Percentiles rank a stretch among this genome's conserved stretches.
These are phyloP conservation scores for Takifugu rubripes DNA, from an alignment of 2,797 vertebrate species.

Conservation along the genomic window DNA sequence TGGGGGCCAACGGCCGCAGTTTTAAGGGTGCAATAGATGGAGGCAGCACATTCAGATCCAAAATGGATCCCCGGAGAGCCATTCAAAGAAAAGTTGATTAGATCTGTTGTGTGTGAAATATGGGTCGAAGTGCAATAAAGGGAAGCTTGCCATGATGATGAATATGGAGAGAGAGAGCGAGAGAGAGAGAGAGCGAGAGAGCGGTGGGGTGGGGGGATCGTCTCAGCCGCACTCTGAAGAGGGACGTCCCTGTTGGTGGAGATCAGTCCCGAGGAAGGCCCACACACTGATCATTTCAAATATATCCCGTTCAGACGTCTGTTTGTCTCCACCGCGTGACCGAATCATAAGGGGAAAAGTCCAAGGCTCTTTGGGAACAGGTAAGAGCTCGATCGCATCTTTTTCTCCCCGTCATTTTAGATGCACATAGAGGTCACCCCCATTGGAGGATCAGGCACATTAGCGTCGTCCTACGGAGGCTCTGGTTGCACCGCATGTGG, in stretches of 20 bases:
- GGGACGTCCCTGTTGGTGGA: slow-evolving; percentile 74
- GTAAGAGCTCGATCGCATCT: slow-evolving; percentile 47
- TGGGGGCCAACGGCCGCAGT: background rate
- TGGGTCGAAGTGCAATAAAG: too few species aligned
- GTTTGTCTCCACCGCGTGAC: slow-evolving; percentile 57
- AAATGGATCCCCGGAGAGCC: slow-evolving; percentile 23
- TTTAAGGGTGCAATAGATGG: background rate
- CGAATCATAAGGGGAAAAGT: slow-evolving; percentile 63
- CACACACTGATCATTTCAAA: slow-evolving; percentile 68
- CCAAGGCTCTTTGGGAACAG: slow-evolving; percentile 62
- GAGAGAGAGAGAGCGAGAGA: background rate
- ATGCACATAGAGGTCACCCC: slow-evolving; percentile 43
- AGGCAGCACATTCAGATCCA: slow-evolving; percentile 3
- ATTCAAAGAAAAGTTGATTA: background rate
- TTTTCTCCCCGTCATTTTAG: background rate
- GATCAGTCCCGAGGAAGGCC: slow-evolving; percentile 73
- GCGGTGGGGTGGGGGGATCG: slow-evolving; percentile 46
- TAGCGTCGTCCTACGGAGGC: slow-evolving; percentile 33
- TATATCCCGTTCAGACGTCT: slow-evolving; percentile 62
- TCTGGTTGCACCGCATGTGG: background rate
- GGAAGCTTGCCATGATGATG: background rate
- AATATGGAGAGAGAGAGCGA: background rate
- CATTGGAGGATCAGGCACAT: slow-evolving; percentile 27
- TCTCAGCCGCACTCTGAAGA: slow-evolving; percentile 62
- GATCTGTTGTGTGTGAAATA: too few species aligned